A percentile compares a stretch with the other conserved stretches of the same genome.
These are phyloP conservation scores for Hepsetus odoe DNA, from an alignment of 2,113 vertebrate genomes.

Conservation along the genomic window DNA sequence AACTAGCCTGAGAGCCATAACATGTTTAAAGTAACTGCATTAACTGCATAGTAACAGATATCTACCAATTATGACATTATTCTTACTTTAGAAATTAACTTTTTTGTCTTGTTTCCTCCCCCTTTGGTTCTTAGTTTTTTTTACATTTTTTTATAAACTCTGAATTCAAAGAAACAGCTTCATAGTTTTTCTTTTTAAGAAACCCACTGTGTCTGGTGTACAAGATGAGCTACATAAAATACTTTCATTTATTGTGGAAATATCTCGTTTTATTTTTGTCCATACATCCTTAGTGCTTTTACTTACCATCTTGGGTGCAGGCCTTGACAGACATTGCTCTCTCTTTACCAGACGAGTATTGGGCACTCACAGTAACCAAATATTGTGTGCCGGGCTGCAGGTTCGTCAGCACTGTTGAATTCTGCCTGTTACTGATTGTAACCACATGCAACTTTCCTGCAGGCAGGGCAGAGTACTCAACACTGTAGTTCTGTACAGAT, in stretches of 20 bases:
- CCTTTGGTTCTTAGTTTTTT: not conserved
- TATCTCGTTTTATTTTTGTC: not conserved
- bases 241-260: not conserved
- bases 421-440: slow-evolving; percentile 73
- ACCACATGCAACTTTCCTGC: slow-evolving; percentile 70
- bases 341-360: slow-evolving; percentile 81
- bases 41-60: too few relatives aligned
- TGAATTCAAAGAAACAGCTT: not conserved
- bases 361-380: slow-evolving; percentile 86
- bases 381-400: slow-evolving; percentile 87
- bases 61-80: too few relatives aligned
- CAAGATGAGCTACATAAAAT: too few relatives aligned
- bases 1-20: too few relatives aligned
- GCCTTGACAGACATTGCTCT: slow-evolving; percentile 88
- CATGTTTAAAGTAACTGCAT: too few relatives aligned
- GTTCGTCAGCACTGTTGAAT: slow-evolving; percentile 82
- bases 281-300: not conserved
- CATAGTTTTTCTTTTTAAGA: too few relatives aligned
- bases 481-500: slow-evolving; percentile 72
- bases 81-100: too few relatives aligned
- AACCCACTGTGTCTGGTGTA: too few relatives aligned
- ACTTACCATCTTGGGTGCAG: slow-evolving; percentile 85
- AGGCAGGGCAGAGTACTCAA: slow-evolving; percentile 84
- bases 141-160: not conserved
- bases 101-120: too few relatives aligned